phyloP scores from a whole-genome alignment of 2,113 vertebrate species.

The Saccopteryx bilineata region DNA sequence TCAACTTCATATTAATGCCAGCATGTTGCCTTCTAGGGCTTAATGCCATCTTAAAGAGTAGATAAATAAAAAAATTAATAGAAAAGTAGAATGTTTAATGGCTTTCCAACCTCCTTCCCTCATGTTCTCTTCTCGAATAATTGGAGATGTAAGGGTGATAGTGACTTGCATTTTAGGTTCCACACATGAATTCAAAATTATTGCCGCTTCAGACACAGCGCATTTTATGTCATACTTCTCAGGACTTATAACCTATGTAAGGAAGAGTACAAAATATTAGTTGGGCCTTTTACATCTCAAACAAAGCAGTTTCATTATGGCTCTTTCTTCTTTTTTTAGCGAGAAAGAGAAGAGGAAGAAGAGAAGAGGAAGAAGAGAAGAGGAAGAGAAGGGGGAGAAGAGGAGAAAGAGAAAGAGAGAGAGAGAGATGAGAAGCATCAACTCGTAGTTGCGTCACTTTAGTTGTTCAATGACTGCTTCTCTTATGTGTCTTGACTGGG shows the following conservation, averaged over 20 bases:
- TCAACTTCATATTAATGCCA: conserved; percentile 87
- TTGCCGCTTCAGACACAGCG: conserved; percentile 94
- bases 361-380: too few relatives aligned
- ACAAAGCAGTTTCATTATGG: conserved; percentile 44
- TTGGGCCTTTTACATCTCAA: conserved; percentile 62
- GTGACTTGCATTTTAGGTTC: conserved; percentile 99
- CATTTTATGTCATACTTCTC: conserved; percentile 98
- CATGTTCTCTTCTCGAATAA: conserved; percentile 96
- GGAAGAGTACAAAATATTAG: conserved; percentile 77
- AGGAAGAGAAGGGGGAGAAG: too few relatives aligned
- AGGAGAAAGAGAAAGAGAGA: too few relatives aligned
- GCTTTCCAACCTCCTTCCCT: conserved; percentile 98
- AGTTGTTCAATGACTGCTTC: too few relatives aligned
- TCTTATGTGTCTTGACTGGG: too few relatives aligned
- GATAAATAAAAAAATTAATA: conserved; percentile 75
- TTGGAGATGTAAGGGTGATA: conserved; percentile 97
- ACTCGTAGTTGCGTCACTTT: too few relatives aligned
- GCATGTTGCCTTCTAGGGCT: conserved; percentile 92
- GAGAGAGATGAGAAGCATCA: too few relatives aligned
- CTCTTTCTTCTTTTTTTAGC: neutral
- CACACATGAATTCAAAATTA: conserved; percentile 94
- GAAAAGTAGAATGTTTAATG: conserved; percentile 86
- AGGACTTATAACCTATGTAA: conserved; percentile 94
- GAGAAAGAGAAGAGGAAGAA: too few relatives aligned
- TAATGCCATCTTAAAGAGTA: conserved; percentile 86